Evolutionary conservation across 1,140 invertebrate genomes (phyloP).

Genomic region (Scaptomyza graminum): DNA sequence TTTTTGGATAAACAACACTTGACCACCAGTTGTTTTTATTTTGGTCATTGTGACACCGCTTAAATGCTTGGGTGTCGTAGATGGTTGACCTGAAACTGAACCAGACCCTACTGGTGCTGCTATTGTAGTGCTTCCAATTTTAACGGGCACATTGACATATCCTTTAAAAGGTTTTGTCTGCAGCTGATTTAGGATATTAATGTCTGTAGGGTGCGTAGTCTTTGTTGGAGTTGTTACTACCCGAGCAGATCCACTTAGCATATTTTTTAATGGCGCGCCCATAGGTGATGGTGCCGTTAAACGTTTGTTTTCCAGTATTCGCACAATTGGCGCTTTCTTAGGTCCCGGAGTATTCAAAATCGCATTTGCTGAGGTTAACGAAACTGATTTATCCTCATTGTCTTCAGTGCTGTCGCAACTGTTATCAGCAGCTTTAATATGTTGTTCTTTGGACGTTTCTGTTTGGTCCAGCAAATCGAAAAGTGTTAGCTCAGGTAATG

Average conservation of each 20-base stretch:
- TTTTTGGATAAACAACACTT: constrained; percentile 62
- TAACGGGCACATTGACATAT: constrained; percentile 35
- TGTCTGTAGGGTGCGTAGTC: constrained; percentile 37
- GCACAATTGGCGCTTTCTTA: constrained; percentile 54
- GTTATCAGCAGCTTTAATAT: constrained; percentile 43
- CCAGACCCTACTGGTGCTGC: constrained; percentile 13
- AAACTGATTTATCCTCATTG: background rate
- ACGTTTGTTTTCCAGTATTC: constrained; percentile 63
- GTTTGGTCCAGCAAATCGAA: constrained; percentile 69
- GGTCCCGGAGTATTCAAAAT: constrained; percentile 67
- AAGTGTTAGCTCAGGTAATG: constrained; percentile 70
- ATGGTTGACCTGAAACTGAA: constrained; percentile 1
- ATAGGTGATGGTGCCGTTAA: constrained; percentile 16
- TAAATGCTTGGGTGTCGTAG: constrained; percentile 13
- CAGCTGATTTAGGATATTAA: constrained; percentile 65
- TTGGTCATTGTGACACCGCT: constrained; percentile 49
- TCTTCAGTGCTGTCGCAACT: constrained; percentile 21
- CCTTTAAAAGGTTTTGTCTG: constrained; percentile 36
- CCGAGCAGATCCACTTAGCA: constrained; percentile 33
- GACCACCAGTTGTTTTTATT: constrained; percentile 62
- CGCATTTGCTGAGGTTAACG: constrained; percentile 39
- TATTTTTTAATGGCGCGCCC: constrained; percentile 49
- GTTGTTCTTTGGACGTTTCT: constrained; percentile 48
- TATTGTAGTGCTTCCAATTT: constrained; percentile 55
- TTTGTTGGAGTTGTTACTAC: constrained; percentile 38